Evolutionary conservation across 2,797 vertebrate genomes (phyloP), one percentile per base, ranked within the genome.

Genomic region (Aulostomus chinensis): DNA sequence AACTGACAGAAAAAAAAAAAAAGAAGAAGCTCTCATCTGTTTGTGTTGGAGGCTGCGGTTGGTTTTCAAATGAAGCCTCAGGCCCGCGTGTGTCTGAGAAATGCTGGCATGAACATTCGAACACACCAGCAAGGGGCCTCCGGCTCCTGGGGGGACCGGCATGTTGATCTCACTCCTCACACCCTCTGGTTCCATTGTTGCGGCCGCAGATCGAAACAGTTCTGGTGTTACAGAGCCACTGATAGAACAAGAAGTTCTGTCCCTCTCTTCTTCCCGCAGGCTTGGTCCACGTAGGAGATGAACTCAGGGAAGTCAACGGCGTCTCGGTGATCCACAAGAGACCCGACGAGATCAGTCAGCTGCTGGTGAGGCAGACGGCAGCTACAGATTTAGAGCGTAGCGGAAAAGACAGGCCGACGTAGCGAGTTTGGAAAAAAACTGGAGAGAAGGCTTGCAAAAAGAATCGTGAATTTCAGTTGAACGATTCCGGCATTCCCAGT

Each of bases 341-440:
- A 55, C 96, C 96, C 0, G 96, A 98, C 12, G 96, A 98, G 86
- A 98, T 98, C 89, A 98, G 95, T 77, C 96, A 96, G 80, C 93
- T 98, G 78, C 89, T 98, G 94, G 96, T 98, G 79, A 67, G 63
- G 43, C 9, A 1, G 1, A 40, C 10, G 1, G 7, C 1, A 15
- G 32, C 11, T 33, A n/a, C n/a, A 4, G 7, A 12, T 18, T 24
- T 6, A 21, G 0, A n/a, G n/a, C n/a, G n/a, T n/a, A n/a, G n/a
- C n/a, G n/a, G n/a, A n/a, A n/a, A n/a, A n/a, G n/a, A n/a, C n/a
- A n/a, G n/a, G n/a, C n/a, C n/a, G n/a, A n/a, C n/a, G n/a, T n/a
- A n/a, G n/a, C n/a, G n/a, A n/a, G n/a, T n/a, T n/a, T n/a, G n/a
- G n/a, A n/a, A n/a, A n/a, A n/a, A n/a, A n/a, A n/a, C n/a, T n/a